Percentiles rank a stretch among this genome's conserved stretches.
Evolutionary conservation across 1,140 invertebrate species (phyloP).

Genomic region (Drosophila leontia): DNA sequence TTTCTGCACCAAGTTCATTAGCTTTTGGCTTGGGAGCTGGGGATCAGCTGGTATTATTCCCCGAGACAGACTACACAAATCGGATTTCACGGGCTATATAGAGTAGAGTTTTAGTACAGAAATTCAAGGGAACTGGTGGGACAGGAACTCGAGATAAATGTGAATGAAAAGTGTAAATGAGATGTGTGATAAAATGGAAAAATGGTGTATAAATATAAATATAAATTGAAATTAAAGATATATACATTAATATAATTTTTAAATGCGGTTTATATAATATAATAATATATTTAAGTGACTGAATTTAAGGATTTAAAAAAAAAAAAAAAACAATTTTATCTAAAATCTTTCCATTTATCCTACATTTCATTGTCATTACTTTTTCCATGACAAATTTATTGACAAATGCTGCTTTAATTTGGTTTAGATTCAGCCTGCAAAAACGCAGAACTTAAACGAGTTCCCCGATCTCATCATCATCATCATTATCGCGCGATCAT

Average conservation of each 20-base stretch:
- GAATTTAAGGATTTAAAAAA: no score
- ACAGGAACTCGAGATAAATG: constrained; percentile 21
- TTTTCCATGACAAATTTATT: constrained; percentile 5
- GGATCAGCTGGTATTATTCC: constrained; percentile 35
- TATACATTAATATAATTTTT: background rate
- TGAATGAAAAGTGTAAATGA: constrained; percentile 12
- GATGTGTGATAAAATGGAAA: background rate
- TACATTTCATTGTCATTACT: background rate
- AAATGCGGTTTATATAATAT: background rate
- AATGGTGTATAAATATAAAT: background rate
- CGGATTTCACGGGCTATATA: constrained; percentile 14
- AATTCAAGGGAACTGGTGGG: constrained; percentile 2
- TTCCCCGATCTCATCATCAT: constrained; percentile 30
- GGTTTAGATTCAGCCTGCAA: background rate
- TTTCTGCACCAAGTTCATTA: constrained; percentile 65
- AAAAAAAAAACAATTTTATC: no score
- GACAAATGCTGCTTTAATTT: constrained; percentile 4
- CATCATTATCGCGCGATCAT: constrained; percentile 14
- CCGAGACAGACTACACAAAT: constrained; percentile 11
- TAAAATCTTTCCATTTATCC: background rate
- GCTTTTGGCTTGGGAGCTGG: constrained; percentile 31
- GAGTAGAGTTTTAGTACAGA: background rate
- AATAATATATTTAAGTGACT: background rate
- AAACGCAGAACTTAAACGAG: constrained; percentile 32
- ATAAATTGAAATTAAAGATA: background rate